Base-by-base conservation (phyloP, 2,888 invertebrate genomes). In the Smittia aterrima region DNA sequence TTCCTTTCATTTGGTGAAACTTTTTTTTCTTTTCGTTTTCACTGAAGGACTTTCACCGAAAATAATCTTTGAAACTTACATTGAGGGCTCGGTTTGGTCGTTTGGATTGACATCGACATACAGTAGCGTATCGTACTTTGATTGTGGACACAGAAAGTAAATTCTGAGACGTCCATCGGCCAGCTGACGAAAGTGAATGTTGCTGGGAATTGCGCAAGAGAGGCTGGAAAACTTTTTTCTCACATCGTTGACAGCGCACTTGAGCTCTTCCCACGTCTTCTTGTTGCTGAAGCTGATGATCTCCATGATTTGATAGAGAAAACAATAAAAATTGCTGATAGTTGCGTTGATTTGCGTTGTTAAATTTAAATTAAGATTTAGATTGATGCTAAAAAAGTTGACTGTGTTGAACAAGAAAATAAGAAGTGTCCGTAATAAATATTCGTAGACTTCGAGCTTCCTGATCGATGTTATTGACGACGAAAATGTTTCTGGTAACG, bases 71-170 rank as follows among this genome's bases (percentile, higher is more conserved):
- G 20, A 47, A 4, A 53, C 54, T 75, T 75, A 67, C 77, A 76
- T 74, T 67, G 32, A 13, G 38, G 64, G 74, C 11, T 78, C 78
- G 76, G 77, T 84, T 84, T 85, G 84, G 40, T 83, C 80, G 76
- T 84, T 85, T 7, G 88, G 84, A 66, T 88, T 87, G n/a, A 96
- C 87, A 81, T 96, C 96, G 0, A 92, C 90, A 79, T 91, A 96
- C 0, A 96, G 84, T 11, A 96, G 83, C 0, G 95, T 96, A 1
- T 93, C 93, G 82, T 96, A 96, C 79, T 92, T 93, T 70, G 91
- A 90, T 0, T 93, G 93, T 22, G 92, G 92, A 78, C 94, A 91
- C 76, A 97, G 85, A 81, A 96, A 97, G 82, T 96, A 97, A 79
- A 96, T 90, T 79, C 95, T 87, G 11, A 89, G 92, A 78, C 92